Conservation (phyloP, 2,888 invertebrate species). For the Pandemis cinnamomeana region DNA sequence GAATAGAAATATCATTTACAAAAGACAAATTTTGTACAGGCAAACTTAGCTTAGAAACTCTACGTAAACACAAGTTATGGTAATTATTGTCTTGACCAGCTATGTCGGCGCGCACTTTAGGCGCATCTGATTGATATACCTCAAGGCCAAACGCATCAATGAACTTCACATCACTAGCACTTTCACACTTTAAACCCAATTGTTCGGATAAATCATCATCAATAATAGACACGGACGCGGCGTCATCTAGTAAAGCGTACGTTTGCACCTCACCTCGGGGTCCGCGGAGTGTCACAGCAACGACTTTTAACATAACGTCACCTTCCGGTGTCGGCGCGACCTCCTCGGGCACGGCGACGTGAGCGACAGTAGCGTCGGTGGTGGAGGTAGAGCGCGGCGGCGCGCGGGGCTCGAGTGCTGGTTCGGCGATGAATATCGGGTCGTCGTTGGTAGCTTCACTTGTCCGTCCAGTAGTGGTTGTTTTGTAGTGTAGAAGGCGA, state of each 20-base stretch:
- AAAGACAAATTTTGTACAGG: constrained; percentile 14
- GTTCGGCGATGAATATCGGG: too few relatives aligned
- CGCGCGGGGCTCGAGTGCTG: too few relatives aligned
- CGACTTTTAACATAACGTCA: too few relatives aligned
- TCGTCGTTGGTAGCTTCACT: too few relatives aligned
- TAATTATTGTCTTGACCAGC: constrained; percentile 1
- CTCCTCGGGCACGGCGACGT: too few relatives aligned
- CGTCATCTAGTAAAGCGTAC: constrained; percentile 19
- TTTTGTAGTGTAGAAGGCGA: too few relatives aligned
- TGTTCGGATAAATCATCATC: constrained; percentile 22
- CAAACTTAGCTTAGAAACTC: constrained; percentile 28
- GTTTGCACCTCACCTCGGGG: background rate
- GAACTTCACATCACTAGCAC: constrained; percentile 7
- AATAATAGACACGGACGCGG: constrained; percentile 31
- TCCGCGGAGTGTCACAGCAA: too few relatives aligned
- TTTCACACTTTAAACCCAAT: constrained; percentile 2
- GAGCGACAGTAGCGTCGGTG: too few relatives aligned
- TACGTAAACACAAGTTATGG: constrained; percentile 19
- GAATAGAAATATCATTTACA: background rate
- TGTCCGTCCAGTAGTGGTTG: too few relatives aligned
- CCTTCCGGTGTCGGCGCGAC: too few relatives aligned
- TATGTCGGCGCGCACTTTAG: constrained; percentile 7
- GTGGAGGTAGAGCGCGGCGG: too few relatives aligned
- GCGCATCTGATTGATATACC: constrained; percentile 33
- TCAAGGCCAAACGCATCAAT: constrained; percentile 30